Base-by-base conservation (phyloP, 1,140 invertebrate species). In the Papilio helenus region DNA sequence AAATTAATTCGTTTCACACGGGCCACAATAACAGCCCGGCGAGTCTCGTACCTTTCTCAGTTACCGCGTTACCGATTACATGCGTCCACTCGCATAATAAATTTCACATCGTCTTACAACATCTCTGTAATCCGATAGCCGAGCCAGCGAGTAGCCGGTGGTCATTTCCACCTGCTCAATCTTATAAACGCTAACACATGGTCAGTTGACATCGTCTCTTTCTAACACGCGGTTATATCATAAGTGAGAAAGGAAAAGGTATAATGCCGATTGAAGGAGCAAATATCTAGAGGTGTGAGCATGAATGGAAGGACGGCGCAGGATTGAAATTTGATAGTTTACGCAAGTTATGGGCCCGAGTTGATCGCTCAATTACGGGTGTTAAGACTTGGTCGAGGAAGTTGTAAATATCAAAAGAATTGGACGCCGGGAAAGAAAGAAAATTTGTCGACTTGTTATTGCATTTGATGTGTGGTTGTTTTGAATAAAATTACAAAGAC, bases 351-450 rank as follows among this genome's bases (percentile, higher is more conserved):
- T 89, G 86, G 87, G 81, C 80, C 80, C 78, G 46, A 81, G 80
- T 86, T 90, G 90, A 92, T 88, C 89, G 87, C 90, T 92, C 90
- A 92, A 92, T 92, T 92, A 90, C 85, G 71, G 80, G 86, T 89
- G 89, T 89, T 88, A 88, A 88, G 88, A 87, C 87, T 81, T 82
- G 79, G 80, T 29, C 79, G 82, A 87, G 90, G 90, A 92, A 92
- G 87, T 86, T 84, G 86, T 92, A 90, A 92, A 92, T 90, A 90
- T 79, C 71, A 82, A 61, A 74, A 83, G 79, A 76, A 81, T 80
- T 84, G 79, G 77, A 80, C 82, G 80, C 68, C 79, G 83, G 78
- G 80, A 77, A 78, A 79, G 79, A 77, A 73, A 72, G 77, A 77
- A 80, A 82, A 84, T 86, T 85, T 85, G 85, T 87, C 83, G 81